Base-by-base conservation (phyloP, 2,797 vertebrate genomes). In the Sebastes cheni region DNA sequence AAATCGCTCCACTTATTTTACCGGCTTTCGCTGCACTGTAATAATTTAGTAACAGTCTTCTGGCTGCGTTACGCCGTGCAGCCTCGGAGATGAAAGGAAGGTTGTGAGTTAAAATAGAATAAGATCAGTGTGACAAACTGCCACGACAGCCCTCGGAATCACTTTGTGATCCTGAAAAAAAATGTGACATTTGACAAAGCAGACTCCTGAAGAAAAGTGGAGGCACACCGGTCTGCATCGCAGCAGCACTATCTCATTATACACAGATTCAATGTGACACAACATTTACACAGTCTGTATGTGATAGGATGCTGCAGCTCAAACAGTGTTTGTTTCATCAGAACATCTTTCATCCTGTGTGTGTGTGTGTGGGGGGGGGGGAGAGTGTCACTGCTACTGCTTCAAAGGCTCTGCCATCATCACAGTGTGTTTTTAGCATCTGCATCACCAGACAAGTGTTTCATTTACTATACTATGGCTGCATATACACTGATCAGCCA, bases 51-150 rank as follows among this genome's bases (percentile, higher is more conserved):
- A 30, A 10, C 59, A 25, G 46, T 73, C 81, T 65, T 71, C 59
- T 59, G 60, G 80, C 30, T 52, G 62, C 5, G 50, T 56, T 34
- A 8, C 22, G 42, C 59, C 5, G 20, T 23, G 60, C 20, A 62
- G 56, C 22, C 58, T 18, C 34, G 46, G 59, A 79, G 76, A 86
- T 79, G 78, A 85, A 85, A 77, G 73, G 67, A 55, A 54, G 8
- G 14, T 23, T 18, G 67, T n/a, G 67, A 50, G 54, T 80, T 83
- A 65, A 86, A 90, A 84, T 61, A 87, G 70, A 86, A 67, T 39
- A 22, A 65, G 70, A 68, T 71, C 62, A 22, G 56, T 36, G 61
- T 74, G 72, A 80, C 62, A 83, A 86, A 79, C 54, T 56, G 59
- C 56, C 34, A 42, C 32, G 64, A 52, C 82, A 62, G 78, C 72